Percentiles rank a stretch among this genome's conserved stretches.
These are phyloP conservation scores for Herpailurus yagouaroundi DNA, from an alignment of 2,113 vertebrate species.

Conservation along the genomic window DNA sequence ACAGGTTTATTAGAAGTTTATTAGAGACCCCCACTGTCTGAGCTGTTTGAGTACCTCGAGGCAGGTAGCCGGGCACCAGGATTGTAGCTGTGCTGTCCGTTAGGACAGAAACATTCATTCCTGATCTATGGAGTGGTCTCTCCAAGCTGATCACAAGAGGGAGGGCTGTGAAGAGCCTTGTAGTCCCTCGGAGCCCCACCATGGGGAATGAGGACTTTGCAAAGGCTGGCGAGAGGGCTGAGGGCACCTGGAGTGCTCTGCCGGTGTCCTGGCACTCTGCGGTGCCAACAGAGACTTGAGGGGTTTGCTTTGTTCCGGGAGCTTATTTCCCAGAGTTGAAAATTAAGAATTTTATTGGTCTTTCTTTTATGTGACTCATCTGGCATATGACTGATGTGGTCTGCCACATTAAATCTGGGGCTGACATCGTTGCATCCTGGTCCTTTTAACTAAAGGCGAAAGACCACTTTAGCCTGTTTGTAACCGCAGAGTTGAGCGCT, in stretches of 20 bases:
- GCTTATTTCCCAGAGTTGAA: neutral
- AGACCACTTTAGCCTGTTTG: neutral
- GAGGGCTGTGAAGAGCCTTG: neutral
- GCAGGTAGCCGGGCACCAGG: neutral
- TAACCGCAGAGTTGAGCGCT: neutral
- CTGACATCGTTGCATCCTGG: neutral
- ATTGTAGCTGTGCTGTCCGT: neutral
- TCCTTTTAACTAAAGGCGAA: neutral
- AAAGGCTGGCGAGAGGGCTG: neutral
- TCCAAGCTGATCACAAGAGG: neutral
- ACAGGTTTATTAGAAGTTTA: neutral
- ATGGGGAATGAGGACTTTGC: neutral
- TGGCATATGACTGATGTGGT: neutral
- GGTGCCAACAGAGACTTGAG: neutral
- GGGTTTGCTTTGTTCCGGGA: neutral
- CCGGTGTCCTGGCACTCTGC: neutral
- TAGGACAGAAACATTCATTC: neutral
- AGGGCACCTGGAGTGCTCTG: neutral
- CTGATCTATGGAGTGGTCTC: neutral
- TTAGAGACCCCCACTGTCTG: neutral
- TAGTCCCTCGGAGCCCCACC: neutral
- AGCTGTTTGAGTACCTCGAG: neutral
- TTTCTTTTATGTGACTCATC: neutral
- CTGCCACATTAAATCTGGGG: neutral
- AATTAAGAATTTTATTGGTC: neutral